Conservation (phyloP, 1,140 invertebrate genomes). For the Bilobella aurantiaca region DNA sequence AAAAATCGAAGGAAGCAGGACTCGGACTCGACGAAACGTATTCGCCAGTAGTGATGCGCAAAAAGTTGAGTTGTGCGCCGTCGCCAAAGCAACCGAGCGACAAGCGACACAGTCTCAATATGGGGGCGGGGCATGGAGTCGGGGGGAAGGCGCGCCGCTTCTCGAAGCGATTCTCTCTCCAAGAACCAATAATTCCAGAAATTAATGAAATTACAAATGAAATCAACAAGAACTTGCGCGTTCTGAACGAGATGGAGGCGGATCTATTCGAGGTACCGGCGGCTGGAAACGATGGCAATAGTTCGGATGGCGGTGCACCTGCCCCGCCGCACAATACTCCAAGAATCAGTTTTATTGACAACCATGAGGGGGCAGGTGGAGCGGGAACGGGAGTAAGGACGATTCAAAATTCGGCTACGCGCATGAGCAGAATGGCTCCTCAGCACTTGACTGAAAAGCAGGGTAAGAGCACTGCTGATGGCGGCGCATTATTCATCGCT, state of each 20-base stretch:
- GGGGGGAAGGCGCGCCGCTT: too few species aligned
- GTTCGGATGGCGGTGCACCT: not conserved
- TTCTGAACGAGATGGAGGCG: not conserved
- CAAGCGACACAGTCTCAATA: too few species aligned
- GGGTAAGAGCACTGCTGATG: too few species aligned
- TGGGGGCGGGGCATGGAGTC: too few species aligned
- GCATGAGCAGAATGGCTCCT: too few species aligned
- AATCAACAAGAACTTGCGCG: slow-evolving; percentile 24
- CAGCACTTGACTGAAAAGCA: too few species aligned
- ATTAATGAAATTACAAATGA: slow-evolving; percentile 31
- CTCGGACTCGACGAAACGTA: slow-evolving; percentile 11
- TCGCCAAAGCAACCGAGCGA: too few species aligned
- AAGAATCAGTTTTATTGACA: not conserved
- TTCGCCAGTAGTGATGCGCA: too few species aligned
- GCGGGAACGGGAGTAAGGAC: too few species aligned
- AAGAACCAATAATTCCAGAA: slow-evolving; percentile 28
- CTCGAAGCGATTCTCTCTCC: slow-evolving; percentile 25
- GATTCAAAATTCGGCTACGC: slow-evolving; percentile 24
- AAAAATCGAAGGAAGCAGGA: slow-evolving; percentile 21
- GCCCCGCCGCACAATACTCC: slow-evolving; percentile 1
- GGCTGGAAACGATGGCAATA: not conserved
- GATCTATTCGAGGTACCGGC: not conserved
- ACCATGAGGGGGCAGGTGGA: slow-evolving; percentile 15
- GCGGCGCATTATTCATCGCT: too few species aligned
- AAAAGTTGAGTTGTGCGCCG: too few species aligned